A percentile compares a stretch with the other conserved stretches of the same genome.
Conservation (phyloP, 2,113 vertebrate species). For the Centropristis striata region DNA sequence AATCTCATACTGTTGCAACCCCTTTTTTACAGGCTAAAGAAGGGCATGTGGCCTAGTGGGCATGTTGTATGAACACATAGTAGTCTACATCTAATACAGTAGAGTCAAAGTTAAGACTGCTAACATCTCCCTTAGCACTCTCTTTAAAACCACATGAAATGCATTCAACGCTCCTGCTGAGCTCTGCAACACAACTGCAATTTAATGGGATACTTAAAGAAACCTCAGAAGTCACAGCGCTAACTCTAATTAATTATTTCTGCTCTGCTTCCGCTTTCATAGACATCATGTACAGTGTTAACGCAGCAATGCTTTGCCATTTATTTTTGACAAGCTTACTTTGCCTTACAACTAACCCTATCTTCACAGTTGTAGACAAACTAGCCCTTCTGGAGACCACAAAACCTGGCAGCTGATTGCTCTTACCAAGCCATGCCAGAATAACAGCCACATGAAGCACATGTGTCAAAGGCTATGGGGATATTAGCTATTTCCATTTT, state of each 20-base stretch:
- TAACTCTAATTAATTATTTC: constrained; percentile 72
- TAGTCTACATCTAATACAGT: constrained; percentile 12
- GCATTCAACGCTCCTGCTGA: constrained; percentile 26
- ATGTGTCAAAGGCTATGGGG: constrained; percentile 40
- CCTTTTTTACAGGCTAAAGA: too few relatives aligned
- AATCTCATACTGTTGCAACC: too few relatives aligned
- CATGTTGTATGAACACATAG: not conserved
- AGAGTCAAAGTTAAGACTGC: constrained; percentile 18
- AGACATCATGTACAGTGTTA: constrained; percentile 15
- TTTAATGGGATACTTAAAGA: constrained; percentile 71
- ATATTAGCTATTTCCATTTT: constrained; percentile 62
- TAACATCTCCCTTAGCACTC: constrained; percentile 22
- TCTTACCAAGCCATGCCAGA: constrained; percentile 41
- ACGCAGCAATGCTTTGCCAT: not conserved
- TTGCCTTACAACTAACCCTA: constrained; percentile 2
- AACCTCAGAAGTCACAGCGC: constrained; percentile 69
- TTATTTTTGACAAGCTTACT: not conserved
- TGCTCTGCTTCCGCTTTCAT: constrained; percentile 52
- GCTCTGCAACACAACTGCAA: constrained; percentile 55
- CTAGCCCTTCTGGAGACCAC: constrained; percentile 28
- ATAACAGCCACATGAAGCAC: constrained; percentile 64
- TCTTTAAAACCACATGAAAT: constrained; percentile 65
- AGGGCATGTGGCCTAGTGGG: not conserved
- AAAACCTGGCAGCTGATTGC: constrained; percentile 61
- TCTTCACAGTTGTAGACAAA: constrained; percentile 50